Percentiles rank a stretch among this genome's conserved stretches.
Evolutionary conservation across 35 echinoderm and acorn worm species (phyloP).

Genomic region (Holothuria glaberrima): DNA sequence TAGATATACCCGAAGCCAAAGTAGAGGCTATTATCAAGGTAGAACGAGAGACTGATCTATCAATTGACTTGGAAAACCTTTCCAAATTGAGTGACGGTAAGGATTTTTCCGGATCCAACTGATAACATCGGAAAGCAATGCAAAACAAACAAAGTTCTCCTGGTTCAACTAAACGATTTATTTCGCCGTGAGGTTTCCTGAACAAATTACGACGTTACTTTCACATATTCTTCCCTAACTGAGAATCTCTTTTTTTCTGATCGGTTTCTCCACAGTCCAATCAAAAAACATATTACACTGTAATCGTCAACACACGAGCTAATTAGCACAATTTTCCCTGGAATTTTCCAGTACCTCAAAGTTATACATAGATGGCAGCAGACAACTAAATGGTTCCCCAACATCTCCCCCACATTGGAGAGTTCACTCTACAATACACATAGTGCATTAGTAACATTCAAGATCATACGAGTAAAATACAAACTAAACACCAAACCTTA

Average conservation of each 20-base stretch:
- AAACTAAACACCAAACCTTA: background rate
- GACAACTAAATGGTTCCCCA: background rate
- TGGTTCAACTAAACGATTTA: too few species aligned
- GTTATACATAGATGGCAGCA: background rate
- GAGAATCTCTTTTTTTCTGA: background rate
- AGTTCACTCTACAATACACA: slow-evolving; percentile 20
- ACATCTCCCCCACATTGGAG: slow-evolving; percentile 8
- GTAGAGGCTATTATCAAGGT: background rate
- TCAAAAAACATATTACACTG: too few species aligned
- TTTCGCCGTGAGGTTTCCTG: too few species aligned
- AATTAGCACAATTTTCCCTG: background rate
- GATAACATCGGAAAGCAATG: background rate
- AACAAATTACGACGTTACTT: too few species aligned
- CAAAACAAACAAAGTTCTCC: background rate
- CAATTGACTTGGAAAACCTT: slow-evolving; percentile 15
- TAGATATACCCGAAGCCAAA: too few species aligned
- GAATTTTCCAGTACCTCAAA: background rate
- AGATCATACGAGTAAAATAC: background rate
- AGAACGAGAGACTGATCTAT: background rate
- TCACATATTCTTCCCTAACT: background rate
- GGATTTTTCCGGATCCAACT: background rate
- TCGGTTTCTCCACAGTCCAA: too few species aligned
- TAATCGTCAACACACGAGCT: too few species aligned
- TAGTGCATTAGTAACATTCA: background rate
- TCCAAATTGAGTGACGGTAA: slow-evolving; percentile 15